These are phyloP conservation scores for Spodoptera exigua DNA, from an alignment of 2,888 invertebrate genomes.

Conservation along the genomic window DNA sequence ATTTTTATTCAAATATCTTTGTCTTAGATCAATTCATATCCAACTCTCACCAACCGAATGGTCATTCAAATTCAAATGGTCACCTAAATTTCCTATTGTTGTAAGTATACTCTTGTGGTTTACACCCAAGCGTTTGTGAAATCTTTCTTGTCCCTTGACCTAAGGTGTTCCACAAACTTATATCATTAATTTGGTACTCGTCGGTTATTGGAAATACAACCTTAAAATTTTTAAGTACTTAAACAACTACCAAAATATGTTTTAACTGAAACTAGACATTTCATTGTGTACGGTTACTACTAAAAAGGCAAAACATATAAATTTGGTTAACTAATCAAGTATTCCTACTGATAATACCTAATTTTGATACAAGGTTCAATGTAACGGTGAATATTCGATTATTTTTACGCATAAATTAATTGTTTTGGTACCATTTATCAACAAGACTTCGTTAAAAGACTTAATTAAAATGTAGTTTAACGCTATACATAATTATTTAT, in stretches of 20 bases:
- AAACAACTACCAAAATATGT: no score
- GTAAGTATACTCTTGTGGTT: slow-evolving; percentile 19
- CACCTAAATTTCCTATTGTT: slow-evolving; percentile 9
- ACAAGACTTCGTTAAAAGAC: neutral
- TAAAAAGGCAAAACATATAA: no score
- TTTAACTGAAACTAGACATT: no score
- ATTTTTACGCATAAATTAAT: neutral
- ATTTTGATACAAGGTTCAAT: neutral
- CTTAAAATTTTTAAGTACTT: neutral
- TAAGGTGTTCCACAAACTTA: neutral
- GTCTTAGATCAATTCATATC: slow-evolving; percentile 7
- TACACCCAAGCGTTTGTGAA: slow-evolving; percentile 14
- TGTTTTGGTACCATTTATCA: neutral
- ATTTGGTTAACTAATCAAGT: no score
- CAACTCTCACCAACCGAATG: slow-evolving; percentile 15
- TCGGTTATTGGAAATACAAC: neutral
- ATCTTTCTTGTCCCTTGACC: neutral
- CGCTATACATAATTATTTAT: no score
- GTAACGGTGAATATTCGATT: neutral
- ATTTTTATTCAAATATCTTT: slow-evolving; percentile 21
- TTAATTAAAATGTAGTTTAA: no score
- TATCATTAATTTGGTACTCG: neutral
- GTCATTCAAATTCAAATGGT: slow-evolving; percentile 24
- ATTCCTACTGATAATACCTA: no score
- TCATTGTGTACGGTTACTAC: no score